Evolutionary conservation across 2,888 invertebrate genomes (phyloP).

Genomic region (Agriopis marginaria): DNA sequence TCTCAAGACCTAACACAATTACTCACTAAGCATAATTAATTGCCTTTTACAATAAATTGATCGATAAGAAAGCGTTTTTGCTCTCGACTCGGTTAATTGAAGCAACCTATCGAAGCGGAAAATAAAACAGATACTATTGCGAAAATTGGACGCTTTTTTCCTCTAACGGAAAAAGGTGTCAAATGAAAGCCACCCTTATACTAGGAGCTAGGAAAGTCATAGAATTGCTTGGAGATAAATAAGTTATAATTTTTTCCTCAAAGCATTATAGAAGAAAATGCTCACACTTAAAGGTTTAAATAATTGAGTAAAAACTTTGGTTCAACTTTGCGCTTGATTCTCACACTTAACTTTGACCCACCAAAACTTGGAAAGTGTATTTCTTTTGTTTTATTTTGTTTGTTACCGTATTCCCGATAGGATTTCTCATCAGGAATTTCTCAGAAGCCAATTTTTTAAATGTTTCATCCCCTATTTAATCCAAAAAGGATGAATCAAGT

Average conservation of each 20-base stretch:
- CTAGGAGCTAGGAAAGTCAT: conserved; percentile 3
- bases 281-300: too few species aligned
- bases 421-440: too few species aligned
- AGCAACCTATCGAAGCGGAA: conserved; percentile 13
- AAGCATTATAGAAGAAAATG: too few species aligned
- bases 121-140: conserved; percentile 30
- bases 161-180: conserved; percentile 31
- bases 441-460: too few species aligned
- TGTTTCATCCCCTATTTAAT: too few species aligned
- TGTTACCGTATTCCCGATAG: too few species aligned
- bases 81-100: conserved; percentile 20
- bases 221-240: conserved; percentile 5
- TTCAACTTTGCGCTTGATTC: too few species aligned
- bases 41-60: conserved; percentile 10
- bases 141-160: conserved; percentile 28
- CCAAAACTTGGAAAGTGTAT: too few species aligned
- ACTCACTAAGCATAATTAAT: conserved; percentile 1
- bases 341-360: too few species aligned
- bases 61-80: conserved; percentile 11
- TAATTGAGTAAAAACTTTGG: too few species aligned
- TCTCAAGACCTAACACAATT: conserved; percentile 1
- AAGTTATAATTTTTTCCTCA: not conserved
- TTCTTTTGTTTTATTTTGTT: too few species aligned
- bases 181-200: conserved; percentile 23
- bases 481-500: too few species aligned